Evolutionary conservation across 2,888 invertebrate species (phyloP), one percentile per base, ranked within the genome.

Genomic region (Lasioglossum calceatum): DNA sequence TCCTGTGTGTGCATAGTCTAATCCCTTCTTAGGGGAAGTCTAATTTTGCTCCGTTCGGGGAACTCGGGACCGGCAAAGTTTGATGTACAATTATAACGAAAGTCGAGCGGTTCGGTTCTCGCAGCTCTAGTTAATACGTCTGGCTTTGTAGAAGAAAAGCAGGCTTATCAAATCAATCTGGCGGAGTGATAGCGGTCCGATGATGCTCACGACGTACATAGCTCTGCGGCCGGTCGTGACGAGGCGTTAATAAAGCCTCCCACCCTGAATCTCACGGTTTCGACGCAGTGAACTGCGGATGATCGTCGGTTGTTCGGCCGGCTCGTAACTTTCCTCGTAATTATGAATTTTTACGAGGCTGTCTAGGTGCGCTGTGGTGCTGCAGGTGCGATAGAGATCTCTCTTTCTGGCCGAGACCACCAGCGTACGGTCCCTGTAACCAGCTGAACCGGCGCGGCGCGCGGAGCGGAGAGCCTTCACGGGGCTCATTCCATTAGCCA

Each of bases 301-400:
- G 83, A 86, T 90, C 87, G 72, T 16, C 64, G 81, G 74, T 84
- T 64, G 82, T 82, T 77, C 77, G 58, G 44, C 81, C 84, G 77
- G 54, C 86, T 87, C 88, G 87, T 89, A 88, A 92, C 88, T 92
- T 92, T 90, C 89, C 91, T 92, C 93, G 91, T 94, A 94, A 94
- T 94, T 93, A 94, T 92, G 91, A 92, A 93, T 93, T 94, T 94
- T 94, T 94, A 94, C 92, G 93, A 94, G 90, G 64, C 47, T 16
- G 71, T 84, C 79, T 88, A 82, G 88, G 81, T 78, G 74, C 74
- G 76, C 81, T 75, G 76, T 73, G 80, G 54, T 73, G 88, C 70
- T 74, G 89, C 93, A 93, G 92, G 92, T 93, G 92, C 90, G 94
- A 94, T 94, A 94, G 93, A 93, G 93, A 94, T 94, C 94, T 94